phyloP scores from a whole-genome alignment of 2,113 vertebrate genomes.

The Cepphus grylle region DNA sequence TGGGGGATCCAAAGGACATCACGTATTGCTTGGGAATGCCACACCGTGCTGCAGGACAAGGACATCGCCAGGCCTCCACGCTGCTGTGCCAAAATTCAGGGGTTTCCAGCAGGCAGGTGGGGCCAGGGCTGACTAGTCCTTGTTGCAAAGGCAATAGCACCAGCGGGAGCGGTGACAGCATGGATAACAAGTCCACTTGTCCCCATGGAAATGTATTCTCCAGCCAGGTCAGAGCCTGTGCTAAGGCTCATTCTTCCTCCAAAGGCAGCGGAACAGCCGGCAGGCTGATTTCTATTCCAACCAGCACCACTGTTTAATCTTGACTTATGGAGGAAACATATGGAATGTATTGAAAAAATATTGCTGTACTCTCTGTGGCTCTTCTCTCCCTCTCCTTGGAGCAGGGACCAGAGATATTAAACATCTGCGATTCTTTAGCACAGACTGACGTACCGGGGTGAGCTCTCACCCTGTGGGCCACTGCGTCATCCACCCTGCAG shows the following conservation, averaged over 20 bases:
- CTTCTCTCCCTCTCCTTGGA: neutral
- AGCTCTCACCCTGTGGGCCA: neutral
- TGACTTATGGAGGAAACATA: conserved; percentile 3
- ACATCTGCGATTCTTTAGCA: neutral
- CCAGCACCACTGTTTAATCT: neutral
- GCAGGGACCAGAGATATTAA: neutral
- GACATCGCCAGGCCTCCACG: rapidly evolving
- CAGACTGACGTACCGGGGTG: neutral
- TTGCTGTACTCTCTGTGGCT: neutral
- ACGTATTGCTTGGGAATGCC: rapidly evolving
- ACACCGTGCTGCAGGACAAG: rapidly evolving
- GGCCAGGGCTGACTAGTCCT: neutral
- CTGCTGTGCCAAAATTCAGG: neutral
- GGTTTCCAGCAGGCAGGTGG: neutral
- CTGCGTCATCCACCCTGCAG: neutral
- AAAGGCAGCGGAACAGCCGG: neutral
- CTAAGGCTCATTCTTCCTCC: neutral
- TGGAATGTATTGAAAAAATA: conserved; percentile 12
- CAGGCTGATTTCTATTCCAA: neutral
- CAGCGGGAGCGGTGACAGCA: rapidly evolving
- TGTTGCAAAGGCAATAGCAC: neutral
- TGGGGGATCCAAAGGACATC: rapidly evolving
- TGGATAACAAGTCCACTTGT: neutral
- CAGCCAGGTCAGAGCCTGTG: neutral
- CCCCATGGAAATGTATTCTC: neutral